Conservation (phyloP, 2,797 vertebrate species). For the Neostethus bicornis region DNA sequence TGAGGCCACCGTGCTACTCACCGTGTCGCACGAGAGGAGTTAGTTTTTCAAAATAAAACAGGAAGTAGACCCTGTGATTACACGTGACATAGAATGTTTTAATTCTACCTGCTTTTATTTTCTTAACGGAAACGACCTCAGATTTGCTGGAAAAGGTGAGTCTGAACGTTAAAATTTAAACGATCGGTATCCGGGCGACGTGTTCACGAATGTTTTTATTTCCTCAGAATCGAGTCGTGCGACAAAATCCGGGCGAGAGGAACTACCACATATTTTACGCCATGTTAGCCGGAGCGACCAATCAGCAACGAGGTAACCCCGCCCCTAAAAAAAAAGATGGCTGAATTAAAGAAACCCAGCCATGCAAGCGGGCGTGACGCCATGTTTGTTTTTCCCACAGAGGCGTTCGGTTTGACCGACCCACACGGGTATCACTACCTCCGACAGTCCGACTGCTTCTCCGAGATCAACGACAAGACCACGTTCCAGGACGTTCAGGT, state of each 20-base stretch:
- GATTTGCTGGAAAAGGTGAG: slow-evolving; percentile 97
- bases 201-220: too few relatives aligned
- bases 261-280: slow-evolving; percentile 99
- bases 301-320: slow-evolving; percentile 84
- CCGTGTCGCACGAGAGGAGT: too few relatives aligned
- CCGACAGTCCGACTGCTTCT: slow-evolving; percentile 85
- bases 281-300: slow-evolving; percentile 88
- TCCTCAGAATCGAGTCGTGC: slow-evolving; percentile 92
- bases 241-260: slow-evolving; percentile 95
- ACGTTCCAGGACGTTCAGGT: slow-evolving; percentile 90
- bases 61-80: too few relatives aligned
- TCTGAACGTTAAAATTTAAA: too few relatives aligned
- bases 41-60: too few relatives aligned
- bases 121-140: slow-evolving; percentile 85
- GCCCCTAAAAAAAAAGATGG: too few relatives aligned
- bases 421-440: slow-evolving; percentile 93
- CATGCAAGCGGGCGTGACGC: accelerated
- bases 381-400: slow-evolving; percentile 65
- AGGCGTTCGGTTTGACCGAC: slow-evolving; percentile 87
- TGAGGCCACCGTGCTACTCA: too few relatives aligned
- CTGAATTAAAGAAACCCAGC: too few relatives aligned
- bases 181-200: too few relatives aligned
- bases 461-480: slow-evolving; percentile 87
- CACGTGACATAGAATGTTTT: too few relatives aligned
- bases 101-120: too few relatives aligned